Evolutionary conservation across 2,888 invertebrate genomes (phyloP), one percentile per base, ranked within the genome.

Genomic region (Orthosia gracilis): DNA sequence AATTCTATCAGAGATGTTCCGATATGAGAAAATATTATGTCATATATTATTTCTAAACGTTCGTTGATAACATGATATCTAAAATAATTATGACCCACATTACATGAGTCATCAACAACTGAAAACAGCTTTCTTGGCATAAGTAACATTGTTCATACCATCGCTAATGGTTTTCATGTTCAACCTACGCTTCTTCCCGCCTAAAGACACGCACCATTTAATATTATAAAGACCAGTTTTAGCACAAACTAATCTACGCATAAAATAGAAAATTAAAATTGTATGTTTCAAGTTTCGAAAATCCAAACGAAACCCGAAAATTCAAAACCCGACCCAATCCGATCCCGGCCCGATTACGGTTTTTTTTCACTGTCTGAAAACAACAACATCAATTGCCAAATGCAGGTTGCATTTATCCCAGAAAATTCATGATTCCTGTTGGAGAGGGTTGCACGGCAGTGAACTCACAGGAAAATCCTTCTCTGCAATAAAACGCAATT

Each of bases 41-140:
- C 40, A 9, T 31, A 31, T 31, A 40, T 40, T 40, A 40, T 40
- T 9, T 40, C 9, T 40, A 40, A 40, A 23, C 15, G 49, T 72
- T 3, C n/a, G 40, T 50, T 45, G 12, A 15, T 21, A 23, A 21
- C 4, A 76, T 23, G 11, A 57, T 3, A 15, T 66, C 57, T 21
- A 40, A 49, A 50, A 7, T 17, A 0, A 45, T 57, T 26, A 12
- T 57, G 26, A 18, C 3, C 17, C n/a, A 13, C 17, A 75, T 23
- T 18, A 15, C 26, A 59, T 61, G 31, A 54, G 31, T 73, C 52
- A 63, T 49, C 0, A 49, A 40, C 13, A 17, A 18, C n/a, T 26
- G 18, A 18, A 75, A 58, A 61, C 26, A 40, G 7, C n/a, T n/a
- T 59, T 70, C 52, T 78, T 71, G 76, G 63, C 63, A 58, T 21